phyloP scores from a whole-genome alignment of 2,797 vertebrate genomes.

The Molossus molossus region DNA sequence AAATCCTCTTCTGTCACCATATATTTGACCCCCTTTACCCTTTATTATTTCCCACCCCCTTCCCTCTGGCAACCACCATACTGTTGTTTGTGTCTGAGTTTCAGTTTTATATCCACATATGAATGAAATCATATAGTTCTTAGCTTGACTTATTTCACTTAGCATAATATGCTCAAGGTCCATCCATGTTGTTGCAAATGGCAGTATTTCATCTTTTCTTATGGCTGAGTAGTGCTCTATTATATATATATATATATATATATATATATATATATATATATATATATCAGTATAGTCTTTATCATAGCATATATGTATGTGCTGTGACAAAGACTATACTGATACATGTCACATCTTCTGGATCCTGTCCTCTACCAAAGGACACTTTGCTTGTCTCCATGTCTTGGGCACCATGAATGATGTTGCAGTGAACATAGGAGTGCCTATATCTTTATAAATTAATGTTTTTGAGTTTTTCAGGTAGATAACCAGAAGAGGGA shows the following conservation, averaged over 20 bases:
- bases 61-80: neutral
- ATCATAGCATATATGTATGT: too few relatives aligned
- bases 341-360: neutral
- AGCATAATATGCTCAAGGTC: neutral
- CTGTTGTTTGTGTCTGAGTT: neutral
- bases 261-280: too few relatives aligned
- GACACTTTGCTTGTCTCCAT: too few relatives aligned
- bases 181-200: neutral
- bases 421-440: too few relatives aligned
- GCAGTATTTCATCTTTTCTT: neutral
- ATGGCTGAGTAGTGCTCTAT: neutral
- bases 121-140: neutral
- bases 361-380: too few relatives aligned
- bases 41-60: neutral
- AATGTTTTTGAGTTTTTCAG: too few relatives aligned
- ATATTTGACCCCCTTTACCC: neutral
- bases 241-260: too few relatives aligned
- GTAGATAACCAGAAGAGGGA: too few relatives aligned
- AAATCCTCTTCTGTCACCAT: neutral
- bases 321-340: too few relatives aligned
- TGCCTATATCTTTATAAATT: too few relatives aligned
- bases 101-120: neutral
- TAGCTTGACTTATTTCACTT: neutral
- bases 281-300: too few relatives aligned
- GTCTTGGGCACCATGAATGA: too few relatives aligned